These are phyloP conservation scores for Apomyelois bistriatella DNA, from an alignment of 2,888 invertebrate genomes.

Conservation along the genomic window DNA sequence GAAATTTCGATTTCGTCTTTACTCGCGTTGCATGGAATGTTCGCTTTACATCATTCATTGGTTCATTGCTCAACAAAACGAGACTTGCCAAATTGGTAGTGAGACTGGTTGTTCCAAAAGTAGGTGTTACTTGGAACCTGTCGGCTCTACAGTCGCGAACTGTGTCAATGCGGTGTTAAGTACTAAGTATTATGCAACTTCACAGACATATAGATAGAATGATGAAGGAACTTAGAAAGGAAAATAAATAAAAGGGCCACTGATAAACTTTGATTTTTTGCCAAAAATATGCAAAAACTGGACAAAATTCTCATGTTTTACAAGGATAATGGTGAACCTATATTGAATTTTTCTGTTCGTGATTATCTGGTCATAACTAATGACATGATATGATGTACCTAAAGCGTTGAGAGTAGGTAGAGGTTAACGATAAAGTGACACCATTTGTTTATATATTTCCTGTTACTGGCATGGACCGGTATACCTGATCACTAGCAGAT, in stretches of 20 bases:
- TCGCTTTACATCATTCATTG: neutral
- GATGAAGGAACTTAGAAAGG: too few relatives aligned
- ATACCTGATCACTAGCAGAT: neutral
- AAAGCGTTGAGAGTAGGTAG: neutral
- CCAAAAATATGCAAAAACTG: too few relatives aligned
- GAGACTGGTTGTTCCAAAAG: neutral
- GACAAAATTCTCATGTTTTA: too few relatives aligned
- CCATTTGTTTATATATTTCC: neutral
- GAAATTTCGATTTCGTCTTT: slow-evolving; percentile 3
- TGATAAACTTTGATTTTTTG: too few relatives aligned
- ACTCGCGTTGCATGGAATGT: neutral
- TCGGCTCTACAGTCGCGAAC: neutral
- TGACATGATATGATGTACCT: too few relatives aligned
- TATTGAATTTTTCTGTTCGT: too few relatives aligned
- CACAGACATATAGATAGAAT: too few relatives aligned
- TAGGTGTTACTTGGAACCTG: slow-evolving; percentile 1
- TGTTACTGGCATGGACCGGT: neutral
- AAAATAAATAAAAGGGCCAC: too few relatives aligned
- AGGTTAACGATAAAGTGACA: neutral
- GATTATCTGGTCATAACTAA: neutral
- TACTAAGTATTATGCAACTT: neutral
- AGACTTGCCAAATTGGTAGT: slow-evolving; percentile 2
- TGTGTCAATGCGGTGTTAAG: slow-evolving; percentile 1
- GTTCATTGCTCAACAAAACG: neutral
- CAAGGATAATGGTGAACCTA: too few relatives aligned